phyloP scores from a whole-genome alignment of 2,888 invertebrate genomes.

The Fragum sueziense region DNA sequence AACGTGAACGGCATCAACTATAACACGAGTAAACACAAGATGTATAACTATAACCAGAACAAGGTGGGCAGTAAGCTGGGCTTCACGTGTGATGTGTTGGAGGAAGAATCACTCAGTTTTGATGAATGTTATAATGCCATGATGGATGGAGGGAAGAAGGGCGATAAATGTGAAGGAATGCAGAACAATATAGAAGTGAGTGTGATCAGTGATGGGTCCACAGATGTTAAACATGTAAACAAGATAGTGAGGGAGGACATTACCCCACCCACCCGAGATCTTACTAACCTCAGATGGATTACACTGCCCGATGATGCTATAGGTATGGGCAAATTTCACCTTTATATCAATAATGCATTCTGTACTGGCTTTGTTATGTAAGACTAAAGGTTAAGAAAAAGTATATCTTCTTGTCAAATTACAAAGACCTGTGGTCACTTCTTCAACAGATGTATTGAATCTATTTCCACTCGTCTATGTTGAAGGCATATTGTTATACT shows the following conservation, averaged over 20 bases:
- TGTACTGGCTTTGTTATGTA: too few species aligned
- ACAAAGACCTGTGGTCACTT: too few species aligned
- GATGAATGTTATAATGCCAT: constrained; percentile 10
- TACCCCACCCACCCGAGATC: constrained; percentile 61
- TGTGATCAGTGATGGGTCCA: neutral
- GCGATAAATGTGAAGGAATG: neutral
- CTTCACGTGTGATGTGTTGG: constrained; percentile 6
- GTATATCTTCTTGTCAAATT: too few species aligned
- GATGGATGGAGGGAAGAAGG: neutral
- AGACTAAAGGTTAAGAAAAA: too few species aligned
- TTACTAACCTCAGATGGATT: constrained; percentile 70
- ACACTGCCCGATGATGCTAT: constrained; percentile 30
- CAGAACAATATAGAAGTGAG: constrained; percentile 15
- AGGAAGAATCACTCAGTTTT: constrained; percentile 16
- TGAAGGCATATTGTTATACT: too few species aligned
- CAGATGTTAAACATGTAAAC: constrained; percentile 38
- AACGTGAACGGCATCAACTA: constrained; percentile 36
- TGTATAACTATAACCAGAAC: constrained; percentile 46
- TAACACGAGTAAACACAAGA: constrained; percentile 40
- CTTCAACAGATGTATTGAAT: too few species aligned
- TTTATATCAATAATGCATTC: too few species aligned
- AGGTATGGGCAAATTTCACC: too few species aligned
- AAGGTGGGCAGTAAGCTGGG: constrained; percentile 42
- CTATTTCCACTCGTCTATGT: too few species aligned
- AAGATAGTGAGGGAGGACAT: constrained; percentile 40